Conservation (phyloP, 2,888 invertebrate species). For the Cheilosia scutellata region DNA sequence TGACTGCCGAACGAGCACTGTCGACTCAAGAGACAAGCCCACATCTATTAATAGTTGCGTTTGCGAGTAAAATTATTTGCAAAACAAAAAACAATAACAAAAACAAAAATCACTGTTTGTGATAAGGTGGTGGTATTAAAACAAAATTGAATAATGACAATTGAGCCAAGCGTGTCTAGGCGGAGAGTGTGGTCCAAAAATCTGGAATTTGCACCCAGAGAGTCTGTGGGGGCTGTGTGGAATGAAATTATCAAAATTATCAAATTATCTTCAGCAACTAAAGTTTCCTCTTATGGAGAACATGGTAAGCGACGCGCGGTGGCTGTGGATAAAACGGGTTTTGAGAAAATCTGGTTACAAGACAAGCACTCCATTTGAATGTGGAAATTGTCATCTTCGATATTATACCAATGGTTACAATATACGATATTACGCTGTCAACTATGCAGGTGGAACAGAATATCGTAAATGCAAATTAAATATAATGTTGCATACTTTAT, state of each 20-base stretch:
- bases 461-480: too few relatives aligned
- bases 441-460: too few relatives aligned
- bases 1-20: slow-evolving; percentile 48
- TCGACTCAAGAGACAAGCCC: slow-evolving; percentile 24
- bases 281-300: too few relatives aligned
- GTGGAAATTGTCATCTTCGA: not conserved
- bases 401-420: too few relatives aligned
- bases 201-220: not conserved
- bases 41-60: slow-evolving; percentile 53
- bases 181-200: not conserved
- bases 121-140: not conserved
- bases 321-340: not conserved
- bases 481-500: not conserved
- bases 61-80: slow-evolving; percentile 7
- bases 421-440: too few relatives aligned
- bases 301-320: too few relatives aligned
- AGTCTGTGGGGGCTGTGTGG: not conserved
- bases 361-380: not conserved
- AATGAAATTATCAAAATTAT: not conserved
- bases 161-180: not conserved
- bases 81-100: slow-evolving; percentile 1
- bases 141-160: not conserved
- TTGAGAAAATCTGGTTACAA: not conserved
- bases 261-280: not conserved
- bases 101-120: not conserved